phyloP scores from a whole-genome alignment of 2,113 vertebrate species.

The Ictalurus furcatus region DNA sequence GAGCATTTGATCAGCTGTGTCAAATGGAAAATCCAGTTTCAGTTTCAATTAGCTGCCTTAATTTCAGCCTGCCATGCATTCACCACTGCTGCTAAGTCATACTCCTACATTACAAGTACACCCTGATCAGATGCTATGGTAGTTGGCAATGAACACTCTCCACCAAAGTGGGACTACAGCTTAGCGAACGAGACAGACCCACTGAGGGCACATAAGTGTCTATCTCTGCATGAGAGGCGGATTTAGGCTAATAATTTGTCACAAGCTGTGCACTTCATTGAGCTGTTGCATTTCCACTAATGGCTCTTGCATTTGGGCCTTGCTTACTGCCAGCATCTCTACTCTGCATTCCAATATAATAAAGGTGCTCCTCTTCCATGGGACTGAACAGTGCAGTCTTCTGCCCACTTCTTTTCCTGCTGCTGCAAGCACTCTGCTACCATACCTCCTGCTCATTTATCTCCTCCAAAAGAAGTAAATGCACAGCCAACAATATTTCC shows the following conservation, averaged over 20 bases:
- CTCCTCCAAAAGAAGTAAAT: not conserved
- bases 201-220: not conserved
- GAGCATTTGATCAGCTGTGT: not conserved
- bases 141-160: not conserved
- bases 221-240: not conserved
- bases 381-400: not conserved
- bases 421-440: not conserved
- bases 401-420: not conserved
- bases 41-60: not conserved
- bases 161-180: not conserved
- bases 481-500: not conserved
- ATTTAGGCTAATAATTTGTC: not conserved
- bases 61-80: not conserved
- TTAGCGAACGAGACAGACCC: not conserved
- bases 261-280: slow-evolving; percentile 10
- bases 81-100: not conserved
- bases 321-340: slow-evolving; percentile 1
- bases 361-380: not conserved
- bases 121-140: not conserved
- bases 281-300: slow-evolving; percentile 7
- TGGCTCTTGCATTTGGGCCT: not conserved
- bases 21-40: too few relatives aligned
- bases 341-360: not conserved
- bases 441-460: not conserved
- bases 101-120: too few relatives aligned